phyloP scores from a whole-genome alignment of 2,888 invertebrate genomes.

The Ferdinandea cuprea region DNA sequence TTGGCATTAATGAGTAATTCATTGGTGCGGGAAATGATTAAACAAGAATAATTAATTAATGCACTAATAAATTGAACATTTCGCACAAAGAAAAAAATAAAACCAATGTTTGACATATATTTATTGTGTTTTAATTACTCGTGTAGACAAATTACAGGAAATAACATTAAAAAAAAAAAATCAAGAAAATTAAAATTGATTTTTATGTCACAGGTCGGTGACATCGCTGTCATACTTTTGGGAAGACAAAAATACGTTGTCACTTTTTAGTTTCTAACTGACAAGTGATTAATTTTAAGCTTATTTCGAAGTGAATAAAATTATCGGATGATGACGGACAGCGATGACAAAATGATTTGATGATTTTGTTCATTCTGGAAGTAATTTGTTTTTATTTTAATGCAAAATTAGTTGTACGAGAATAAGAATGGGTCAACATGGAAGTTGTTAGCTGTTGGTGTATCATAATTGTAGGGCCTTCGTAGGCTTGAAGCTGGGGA shows the following conservation, averaged over 20 bases:
- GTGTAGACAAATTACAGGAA: slow-evolving; percentile 11
- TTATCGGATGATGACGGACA: no score
- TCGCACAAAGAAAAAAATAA: slow-evolving; percentile 14
- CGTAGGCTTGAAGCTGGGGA: no score
- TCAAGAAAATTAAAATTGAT: neutral
- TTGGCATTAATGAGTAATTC: slow-evolving; percentile 53
- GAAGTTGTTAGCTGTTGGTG: no score
- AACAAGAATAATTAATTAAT: slow-evolving; percentile 37
- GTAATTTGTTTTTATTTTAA: no score
- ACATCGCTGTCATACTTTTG: neutral
- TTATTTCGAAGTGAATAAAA: no score
- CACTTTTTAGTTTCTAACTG: no score
- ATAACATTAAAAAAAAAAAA: neutral
- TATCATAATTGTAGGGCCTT: no score
- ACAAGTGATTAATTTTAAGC: no score
- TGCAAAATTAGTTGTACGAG: no score
- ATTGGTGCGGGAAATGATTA: slow-evolving; percentile 10
- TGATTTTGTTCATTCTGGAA: no score
- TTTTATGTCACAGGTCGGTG: neutral
- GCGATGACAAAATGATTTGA: no score
- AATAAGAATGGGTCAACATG: no score
- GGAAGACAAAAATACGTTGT: neutral
- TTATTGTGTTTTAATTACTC: neutral
- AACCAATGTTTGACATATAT: slow-evolving; percentile 12
- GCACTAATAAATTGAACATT: slow-evolving; percentile 28